Base-by-base conservation (phyloP, 2,888 invertebrate genomes). In the Doris montereyensis region DNA sequence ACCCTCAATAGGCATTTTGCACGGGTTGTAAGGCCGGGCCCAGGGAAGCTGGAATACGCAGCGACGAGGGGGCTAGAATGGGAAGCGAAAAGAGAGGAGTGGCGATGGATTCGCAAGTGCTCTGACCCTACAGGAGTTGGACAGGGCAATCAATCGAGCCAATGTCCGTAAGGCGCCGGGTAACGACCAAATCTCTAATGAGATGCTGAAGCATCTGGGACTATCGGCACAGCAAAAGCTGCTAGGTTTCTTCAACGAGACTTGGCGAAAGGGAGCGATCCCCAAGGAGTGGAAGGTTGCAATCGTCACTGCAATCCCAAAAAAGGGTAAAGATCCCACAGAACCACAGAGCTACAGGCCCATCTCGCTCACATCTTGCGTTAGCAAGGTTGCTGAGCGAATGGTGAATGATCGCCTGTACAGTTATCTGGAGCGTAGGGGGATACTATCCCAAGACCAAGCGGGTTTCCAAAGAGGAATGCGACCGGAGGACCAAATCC, bases 281-380 rank as follows among this genome's bases (percentile, higher is more conserved):
- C 72, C 72, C 34, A 28, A 30, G 10, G n/a, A 4, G 10, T 77
- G 77, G 77, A 58, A 57, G 70, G 68, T 60, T 26, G 60, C 72
- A 8, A 26, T 28, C 41, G 41, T 72, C 32, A 34, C 65, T 8
- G 41, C 72, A 8, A 26, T 77, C 21, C 72, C 30, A 35, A 72
- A 41, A 34, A 72, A 62, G 10, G 72, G 65, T 2, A 72, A 77
- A 26, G 28, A 34, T 26, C n/a, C 21, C 24, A 10, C 57, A 0
- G 28, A 62, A 10, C 17, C 13, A n/a, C 26, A 10, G 1, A 60
- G 35, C 62, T 77, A 72, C 65, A 17, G 30, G 0, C 62, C 72
- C 13, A 62, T 72, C 30, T 71, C 58, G n/a, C 62, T 77, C 2
- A 77, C 71, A n/a, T 65, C 58, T n/a, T 34, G 71, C 65, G 21